These are phyloP conservation scores for Mnemiopsis leidyi DNA, from an alignment of 37 sponge, comb jelly and placozoan genomes.

Conservation along the genomic window DNA sequence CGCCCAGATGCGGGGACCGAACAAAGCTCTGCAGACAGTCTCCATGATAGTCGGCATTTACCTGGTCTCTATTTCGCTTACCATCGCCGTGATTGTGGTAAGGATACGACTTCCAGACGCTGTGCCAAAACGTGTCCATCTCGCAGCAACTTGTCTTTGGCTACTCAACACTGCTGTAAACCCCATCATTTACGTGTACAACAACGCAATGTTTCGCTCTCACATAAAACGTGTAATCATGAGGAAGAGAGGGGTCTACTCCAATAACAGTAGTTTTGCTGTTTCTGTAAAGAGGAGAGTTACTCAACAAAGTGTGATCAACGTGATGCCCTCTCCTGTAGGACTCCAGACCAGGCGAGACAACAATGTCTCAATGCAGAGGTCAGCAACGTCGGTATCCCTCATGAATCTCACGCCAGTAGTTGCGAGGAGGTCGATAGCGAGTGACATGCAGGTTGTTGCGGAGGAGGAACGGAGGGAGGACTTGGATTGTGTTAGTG, in stretches of 20 bases:
- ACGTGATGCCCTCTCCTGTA: not conserved
- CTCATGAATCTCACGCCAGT: not conserved
- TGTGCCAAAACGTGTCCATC: not conserved
- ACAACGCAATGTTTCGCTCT: conserved; percentile 51
- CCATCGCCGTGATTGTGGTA: conserved; percentile 9
- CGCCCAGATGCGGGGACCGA: not conserved
- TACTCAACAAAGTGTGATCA: not conserved
- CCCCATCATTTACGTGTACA: conserved; percentile 63
- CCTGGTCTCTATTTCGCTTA: conserved; percentile 62
- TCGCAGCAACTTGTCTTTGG: conserved; percentile 27
- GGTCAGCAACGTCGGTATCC: not conserved
- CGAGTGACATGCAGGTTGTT: not conserved
- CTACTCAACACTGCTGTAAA: conserved; percentile 44
- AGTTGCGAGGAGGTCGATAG: not conserved
- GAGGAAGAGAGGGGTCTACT: not conserved
- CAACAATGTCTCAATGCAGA: not conserved
- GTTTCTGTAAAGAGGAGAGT: not conserved
- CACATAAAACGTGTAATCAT: not conserved
- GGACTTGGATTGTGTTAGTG: not conserved
- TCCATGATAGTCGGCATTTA: conserved; percentile 47
- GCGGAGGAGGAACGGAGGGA: not conserved
- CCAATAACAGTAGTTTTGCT: not conserved
- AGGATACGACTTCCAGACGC: not conserved
- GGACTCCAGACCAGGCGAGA: not conserved
- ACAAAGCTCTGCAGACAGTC: conserved; percentile 55